phyloP scores from a whole-genome alignment of 2,113 vertebrate genomes.

The Sus scrofa region T2T-Sscrofa CM000828.6:14255001-14255500 shows the following conservation, averaged over 20 bases:
- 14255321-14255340: neutral
- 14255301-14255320: neutral
- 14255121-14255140: neutral
- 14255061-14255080: conserved; percentile 34
- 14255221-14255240: neutral
- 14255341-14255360: neutral
- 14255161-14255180: conserved; percentile 49
- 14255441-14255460: neutral
- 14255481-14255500: neutral
- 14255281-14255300: neutral
- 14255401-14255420: neutral
- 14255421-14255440: conserved; percentile 23
- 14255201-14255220: neutral
- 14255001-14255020: neutral
- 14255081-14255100: conserved; percentile 53
- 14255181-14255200: neutral
- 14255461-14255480: neutral
- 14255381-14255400: neutral
- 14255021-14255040: neutral
- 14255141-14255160: neutral
- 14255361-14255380: neutral
- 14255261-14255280: conserved; percentile 29
- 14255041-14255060: neutral
- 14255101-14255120: conserved; percentile 47
- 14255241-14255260: neutral